Conservation (phyloP, 2,113 vertebrate genomes). For the Illadopsis cleaveri region DNA sequence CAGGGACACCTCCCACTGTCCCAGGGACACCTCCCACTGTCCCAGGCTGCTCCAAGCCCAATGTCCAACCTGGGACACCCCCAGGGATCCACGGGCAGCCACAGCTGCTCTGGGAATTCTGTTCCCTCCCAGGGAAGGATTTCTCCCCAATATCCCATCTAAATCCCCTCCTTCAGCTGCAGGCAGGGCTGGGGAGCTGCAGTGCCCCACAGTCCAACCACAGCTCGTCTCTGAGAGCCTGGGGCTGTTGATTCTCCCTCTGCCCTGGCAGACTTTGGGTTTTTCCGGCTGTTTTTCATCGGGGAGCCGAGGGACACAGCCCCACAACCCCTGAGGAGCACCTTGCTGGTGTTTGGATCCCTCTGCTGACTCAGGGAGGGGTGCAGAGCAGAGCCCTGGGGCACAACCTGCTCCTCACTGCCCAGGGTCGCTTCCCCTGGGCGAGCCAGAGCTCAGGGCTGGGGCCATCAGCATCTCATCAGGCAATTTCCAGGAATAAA, state of each 20-base stretch:
- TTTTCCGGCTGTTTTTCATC: background rate
- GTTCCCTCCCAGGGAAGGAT: background rate
- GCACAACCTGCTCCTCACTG: background rate
- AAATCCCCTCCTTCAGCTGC: fast-evolving
- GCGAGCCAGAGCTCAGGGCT: background rate
- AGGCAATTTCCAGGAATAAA: conserved; percentile 31
- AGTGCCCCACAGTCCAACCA: fast-evolving
- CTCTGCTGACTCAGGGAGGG: background rate
- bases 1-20: background rate
- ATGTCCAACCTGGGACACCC: background rate
- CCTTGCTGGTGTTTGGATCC: background rate
- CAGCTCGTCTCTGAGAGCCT: background rate
- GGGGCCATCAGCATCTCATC: background rate
- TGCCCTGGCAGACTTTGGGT: background rate
- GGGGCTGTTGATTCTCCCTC: background rate
- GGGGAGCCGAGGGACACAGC: background rate
- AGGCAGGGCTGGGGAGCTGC: background rate
- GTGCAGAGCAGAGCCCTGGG: background rate
- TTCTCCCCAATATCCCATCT: background rate
- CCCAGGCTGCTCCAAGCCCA: background rate
- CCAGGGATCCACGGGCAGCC: background rate
- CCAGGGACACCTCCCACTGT: too few relatives aligned
- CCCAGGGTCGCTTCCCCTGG: background rate
- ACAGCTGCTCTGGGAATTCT: background rate
- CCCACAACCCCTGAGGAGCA: background rate